Percentiles rank a stretch among this genome's conserved stretches.
These are phyloP conservation scores for Protaetia brevitarsis DNA, from an alignment of 1,140 invertebrate species.

Conservation along the genomic window DNA sequence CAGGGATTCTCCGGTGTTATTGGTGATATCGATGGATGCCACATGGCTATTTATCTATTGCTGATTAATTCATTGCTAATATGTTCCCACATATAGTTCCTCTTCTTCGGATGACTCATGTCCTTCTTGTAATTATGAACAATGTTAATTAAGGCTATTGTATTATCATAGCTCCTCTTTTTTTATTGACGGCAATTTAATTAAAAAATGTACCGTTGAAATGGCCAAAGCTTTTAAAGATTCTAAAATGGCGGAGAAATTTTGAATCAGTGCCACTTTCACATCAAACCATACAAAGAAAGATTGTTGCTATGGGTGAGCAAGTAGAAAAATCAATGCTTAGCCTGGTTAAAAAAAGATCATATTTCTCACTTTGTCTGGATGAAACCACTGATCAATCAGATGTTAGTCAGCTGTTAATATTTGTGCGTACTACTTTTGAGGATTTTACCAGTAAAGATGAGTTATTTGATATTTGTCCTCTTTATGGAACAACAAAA, in stretches of 20 bases:
- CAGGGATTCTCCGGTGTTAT: too few relatives aligned
- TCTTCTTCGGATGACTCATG: too few relatives aligned
- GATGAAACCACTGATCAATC: constrained; percentile 34
- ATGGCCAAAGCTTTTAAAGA: background rate
- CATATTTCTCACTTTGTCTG: constrained; percentile 32
- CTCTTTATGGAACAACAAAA: constrained; percentile 33
- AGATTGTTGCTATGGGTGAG: constrained; percentile 27
- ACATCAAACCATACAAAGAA: constrained; percentile 23
- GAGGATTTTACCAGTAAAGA: constrained; percentile 34
- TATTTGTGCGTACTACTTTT: constrained; percentile 31
- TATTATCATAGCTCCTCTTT: background rate
- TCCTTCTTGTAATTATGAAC: too few relatives aligned
- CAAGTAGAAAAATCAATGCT: constrained; percentile 30
- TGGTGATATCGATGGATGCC: too few relatives aligned
- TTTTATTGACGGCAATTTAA: too few relatives aligned
- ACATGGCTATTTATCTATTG: too few relatives aligned
- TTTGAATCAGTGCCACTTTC: constrained; percentile 27
- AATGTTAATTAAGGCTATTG: too few relatives aligned
- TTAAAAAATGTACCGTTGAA: background rate
- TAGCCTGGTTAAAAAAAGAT: constrained; percentile 31
- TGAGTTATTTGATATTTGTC: constrained; percentile 29
- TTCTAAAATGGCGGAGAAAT: constrained; percentile 7
- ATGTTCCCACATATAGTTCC: too few relatives aligned
- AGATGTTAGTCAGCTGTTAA: constrained; percentile 34
- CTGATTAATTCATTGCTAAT: too few relatives aligned